Conservation (phyloP, 1,140 invertebrate genomes). For the Kradibia gibbosae region DNA sequence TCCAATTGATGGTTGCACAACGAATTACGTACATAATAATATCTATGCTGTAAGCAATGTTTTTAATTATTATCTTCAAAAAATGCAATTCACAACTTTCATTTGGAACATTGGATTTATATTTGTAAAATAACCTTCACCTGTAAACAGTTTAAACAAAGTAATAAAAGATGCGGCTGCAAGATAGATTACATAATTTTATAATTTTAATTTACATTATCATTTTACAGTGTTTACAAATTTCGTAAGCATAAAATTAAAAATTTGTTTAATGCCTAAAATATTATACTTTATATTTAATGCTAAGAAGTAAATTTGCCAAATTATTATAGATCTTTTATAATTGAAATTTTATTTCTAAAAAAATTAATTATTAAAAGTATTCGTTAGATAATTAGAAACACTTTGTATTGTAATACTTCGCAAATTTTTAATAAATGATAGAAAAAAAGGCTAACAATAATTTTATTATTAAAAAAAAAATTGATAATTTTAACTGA, state of each 20-base stretch:
- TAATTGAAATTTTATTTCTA: constrained; percentile 23
- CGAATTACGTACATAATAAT: background rate
- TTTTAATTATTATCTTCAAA: constrained; percentile 32
- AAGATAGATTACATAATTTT: constrained; percentile 8
- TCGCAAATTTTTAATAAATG: constrained; percentile 18
- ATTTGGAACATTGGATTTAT: constrained; percentile 24
- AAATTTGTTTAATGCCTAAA: constrained; percentile 3
- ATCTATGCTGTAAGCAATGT: background rate
- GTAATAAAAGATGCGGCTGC: constrained; percentile 14
- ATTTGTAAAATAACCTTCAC: constrained; percentile 5
- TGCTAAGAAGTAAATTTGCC: background rate
- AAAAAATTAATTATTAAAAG: constrained; percentile 2
- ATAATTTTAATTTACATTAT: constrained; percentile 25
- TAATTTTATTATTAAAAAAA: background rate
- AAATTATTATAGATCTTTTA: constrained; percentile 22
- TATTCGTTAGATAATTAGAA: constrained; percentile 15
- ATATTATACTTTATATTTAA: background rate
- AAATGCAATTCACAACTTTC: constrained; percentile 32
- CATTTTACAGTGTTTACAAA: constrained; percentile 17
- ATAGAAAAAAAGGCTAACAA: background rate
- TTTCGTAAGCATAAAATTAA: constrained; percentile 6
- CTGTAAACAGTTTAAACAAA: constrained; percentile 9
- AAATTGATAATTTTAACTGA: background rate
- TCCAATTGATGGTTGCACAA: constrained; percentile 30
- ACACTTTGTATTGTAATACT: constrained; percentile 4